Conservation (phyloP, 2,888 invertebrate genomes). For the Heteropelma amictum region DNA sequence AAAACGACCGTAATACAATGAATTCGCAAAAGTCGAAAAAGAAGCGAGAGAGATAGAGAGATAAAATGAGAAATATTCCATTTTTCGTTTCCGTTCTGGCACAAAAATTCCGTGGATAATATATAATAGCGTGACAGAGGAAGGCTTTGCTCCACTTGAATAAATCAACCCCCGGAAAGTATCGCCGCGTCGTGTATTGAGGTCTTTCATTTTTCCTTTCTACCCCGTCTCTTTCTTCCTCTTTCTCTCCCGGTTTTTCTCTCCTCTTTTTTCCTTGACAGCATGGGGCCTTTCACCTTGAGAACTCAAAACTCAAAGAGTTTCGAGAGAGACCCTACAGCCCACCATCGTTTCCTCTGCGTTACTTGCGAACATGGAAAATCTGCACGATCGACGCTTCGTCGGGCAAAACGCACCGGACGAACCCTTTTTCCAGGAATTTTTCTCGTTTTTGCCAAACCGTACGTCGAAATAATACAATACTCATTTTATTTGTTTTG, state of each 20-base stretch:
- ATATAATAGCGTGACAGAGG: conserved; percentile 47
- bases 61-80: conserved; percentile 17
- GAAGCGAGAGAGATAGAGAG: background rate
- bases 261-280: conserved; percentile 9
- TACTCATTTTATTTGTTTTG: background rate
- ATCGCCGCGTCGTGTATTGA: conserved; percentile 26
- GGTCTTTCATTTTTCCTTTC: conserved; percentile 4
- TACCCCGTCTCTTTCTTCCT: conserved; percentile 10
- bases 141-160: conserved; percentile 68
- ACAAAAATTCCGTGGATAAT: conserved; percentile 27
- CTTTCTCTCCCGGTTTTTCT: conserved; percentile 4
- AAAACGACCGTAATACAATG: conserved; percentile 14
- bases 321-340: conserved; percentile 23
- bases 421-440: conserved; percentile 61
- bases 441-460: conserved; percentile 13
- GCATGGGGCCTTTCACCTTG: background rate
- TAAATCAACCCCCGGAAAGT: conserved; percentile 62
- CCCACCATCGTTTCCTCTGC: conserved; percentile 5
- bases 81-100: conserved; percentile 13
- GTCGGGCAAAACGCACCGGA: conserved; percentile 4
- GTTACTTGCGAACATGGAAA: conserved; percentile 27
- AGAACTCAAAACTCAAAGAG: conserved; percentile 31
- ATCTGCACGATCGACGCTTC: conserved; percentile 28
- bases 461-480: background rate
- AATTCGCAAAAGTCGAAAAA: conserved; percentile 35